Evolutionary conservation across 2,113 vertebrate species (phyloP).

Genomic region (Atlantisia rogersi): DNA sequence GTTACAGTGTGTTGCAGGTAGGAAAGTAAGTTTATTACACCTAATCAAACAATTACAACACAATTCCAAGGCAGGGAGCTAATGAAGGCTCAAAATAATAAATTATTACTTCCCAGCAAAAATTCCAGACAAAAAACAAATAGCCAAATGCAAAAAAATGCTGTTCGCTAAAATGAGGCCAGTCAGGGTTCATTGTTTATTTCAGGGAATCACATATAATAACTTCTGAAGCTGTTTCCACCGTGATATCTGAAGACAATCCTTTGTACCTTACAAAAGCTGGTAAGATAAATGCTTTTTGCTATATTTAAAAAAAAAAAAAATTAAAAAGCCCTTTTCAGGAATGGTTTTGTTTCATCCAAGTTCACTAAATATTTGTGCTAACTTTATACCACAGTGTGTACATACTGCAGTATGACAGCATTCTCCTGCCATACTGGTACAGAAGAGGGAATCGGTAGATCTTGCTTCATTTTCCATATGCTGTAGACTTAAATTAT

Average conservation of each 20-base stretch:
- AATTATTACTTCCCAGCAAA: neutral
- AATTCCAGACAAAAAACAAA: neutral
- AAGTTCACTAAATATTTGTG: neutral
- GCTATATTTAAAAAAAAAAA: neutral
- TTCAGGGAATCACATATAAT: neutral
- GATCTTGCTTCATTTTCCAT: neutral
- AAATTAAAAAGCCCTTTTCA: neutral
- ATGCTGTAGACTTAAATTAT: neutral
- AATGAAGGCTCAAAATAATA: conserved; percentile 10
- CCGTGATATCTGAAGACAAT: neutral
- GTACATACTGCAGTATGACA: neutral
- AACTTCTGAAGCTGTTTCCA: neutral
- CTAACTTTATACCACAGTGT: neutral
- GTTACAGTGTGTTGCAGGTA: neutral
- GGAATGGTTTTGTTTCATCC: neutral
- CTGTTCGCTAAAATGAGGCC: neutral
- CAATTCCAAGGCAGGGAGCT: neutral
- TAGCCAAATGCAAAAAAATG: neutral
- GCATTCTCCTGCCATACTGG: neutral
- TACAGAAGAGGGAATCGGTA: neutral
- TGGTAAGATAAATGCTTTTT: neutral
- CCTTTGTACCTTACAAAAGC: neutral
- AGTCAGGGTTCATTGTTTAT: neutral
- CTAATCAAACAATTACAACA: conserved; percentile 36
- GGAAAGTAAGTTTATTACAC: conserved; percentile 47